Base-by-base conservation (phyloP, 2,797 vertebrate species). In the Propithecus deckenii region DNA sequence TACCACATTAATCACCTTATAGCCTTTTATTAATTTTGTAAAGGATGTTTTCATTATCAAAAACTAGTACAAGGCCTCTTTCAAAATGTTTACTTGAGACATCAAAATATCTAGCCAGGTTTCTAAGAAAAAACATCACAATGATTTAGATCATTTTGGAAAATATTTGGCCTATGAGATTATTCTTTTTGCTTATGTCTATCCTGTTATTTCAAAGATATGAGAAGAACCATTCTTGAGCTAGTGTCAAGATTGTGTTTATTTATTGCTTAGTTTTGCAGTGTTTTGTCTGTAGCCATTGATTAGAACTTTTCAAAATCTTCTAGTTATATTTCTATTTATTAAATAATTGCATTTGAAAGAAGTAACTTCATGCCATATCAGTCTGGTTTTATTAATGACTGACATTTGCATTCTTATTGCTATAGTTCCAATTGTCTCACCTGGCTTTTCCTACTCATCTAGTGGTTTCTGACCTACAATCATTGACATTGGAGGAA, bases 331-430 rank as follows among this genome's bases (percentile, higher is more conserved):
- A 83, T 72, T 87, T 94, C 46, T 76, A 20, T n/a, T 85, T 85
- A 76, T 84, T 90, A 85, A 83, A 80, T 57, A 93, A 91, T 89
- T 35, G 5, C 25, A 88, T 65, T 80, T 76, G 32, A 88, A 95
- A 76, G 30, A 71, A 23, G 18, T 92, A 89, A 86, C 18, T 65
- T 89, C 67, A 32, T 88, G 46, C 11, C 72, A 86, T 17, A 69
- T 79, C 91, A 7, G 28, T 86, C 38, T 76, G 95, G 41, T 76
- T 90, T 67, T 93, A 63, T 55, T 43, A 55, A 88, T 89, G 55
- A n/a, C 20, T 89, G 50, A 69, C 6, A 65, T 87, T 17, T 7
- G 84, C 65, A 83, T 65, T 81, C 23, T 13, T 89, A 32, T 87
- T 80, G 74, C 80, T 93, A 43, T 74, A 81, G 91, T 95, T 86